Conservation (phyloP, 2,113 vertebrate genomes). For the Bujurquina vittata region DNA sequence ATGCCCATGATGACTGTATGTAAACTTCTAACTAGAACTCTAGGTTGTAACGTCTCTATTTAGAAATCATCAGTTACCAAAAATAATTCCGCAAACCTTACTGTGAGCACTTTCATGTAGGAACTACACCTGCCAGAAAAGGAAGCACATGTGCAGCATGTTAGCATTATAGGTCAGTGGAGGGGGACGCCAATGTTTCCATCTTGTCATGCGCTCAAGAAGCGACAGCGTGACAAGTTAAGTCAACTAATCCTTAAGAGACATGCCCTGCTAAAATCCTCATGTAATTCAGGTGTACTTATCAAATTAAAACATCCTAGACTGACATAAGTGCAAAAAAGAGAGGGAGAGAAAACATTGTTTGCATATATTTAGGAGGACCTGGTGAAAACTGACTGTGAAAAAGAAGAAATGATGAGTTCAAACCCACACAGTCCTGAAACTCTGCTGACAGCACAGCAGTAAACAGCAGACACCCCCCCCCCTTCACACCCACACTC, state of each 20-base stretch:
- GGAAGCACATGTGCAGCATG: not conserved
- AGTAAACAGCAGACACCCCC: constrained; percentile 44
- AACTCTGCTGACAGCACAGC: constrained; percentile 40
- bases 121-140: not conserved
- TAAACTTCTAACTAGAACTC: not conserved
- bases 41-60: not conserved
- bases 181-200: not conserved
- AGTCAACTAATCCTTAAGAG: not conserved
- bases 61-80: not conserved
- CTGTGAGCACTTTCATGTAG: not conserved
- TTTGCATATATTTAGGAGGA: constrained; percentile 2
- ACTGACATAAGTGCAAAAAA: not conserved
- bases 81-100: not conserved
- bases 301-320: not conserved
- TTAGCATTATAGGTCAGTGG: not conserved
- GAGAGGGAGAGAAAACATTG: not conserved
- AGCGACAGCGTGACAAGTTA: no score
- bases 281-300: not conserved
- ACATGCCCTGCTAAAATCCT: not conserved
- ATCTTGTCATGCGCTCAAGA: not conserved
- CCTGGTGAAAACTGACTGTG: constrained; percentile 13
- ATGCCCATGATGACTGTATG: not conserved
- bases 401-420: constrained; percentile 25
- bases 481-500: constrained; percentile 20
- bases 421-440: constrained; percentile 45